Evolutionary conservation across 2,888 invertebrate species (phyloP), one percentile per base, ranked within the genome.

Genomic region (Cenopis cana): DNA sequence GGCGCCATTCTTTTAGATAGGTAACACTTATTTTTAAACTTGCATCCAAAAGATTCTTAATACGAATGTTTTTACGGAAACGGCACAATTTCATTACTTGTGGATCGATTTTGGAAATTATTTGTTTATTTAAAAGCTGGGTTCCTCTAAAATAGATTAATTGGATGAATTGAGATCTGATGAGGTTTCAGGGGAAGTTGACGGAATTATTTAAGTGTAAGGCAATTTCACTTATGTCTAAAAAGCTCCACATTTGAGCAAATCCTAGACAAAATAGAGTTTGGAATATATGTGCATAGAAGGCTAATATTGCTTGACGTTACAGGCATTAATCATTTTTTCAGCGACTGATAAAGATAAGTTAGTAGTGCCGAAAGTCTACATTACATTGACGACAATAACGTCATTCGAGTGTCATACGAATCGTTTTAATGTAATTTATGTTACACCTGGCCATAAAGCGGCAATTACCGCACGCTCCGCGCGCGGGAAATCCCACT

Each of bases 361-460:
- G 52, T 50, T 41, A 6, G n/a, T 50, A 54, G 64, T 72, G 57
- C 52, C 62, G 4, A 38, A 36, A 62, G 24, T 72, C 33, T 66
- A 61, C 50, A 68, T 73, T 75, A 69, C 75, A 79, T 79, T 78
- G 77, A 85, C 86, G 87, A 85, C 88, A 84, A 87, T 77, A 76
- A 83, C 59, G 86, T 88, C 85, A 85, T 82, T 81, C 81, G 81
- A 84, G 88, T 89, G 88, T 90, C 87, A 89, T 90, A 87, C 82
- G 78, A 81, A 78, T 84, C 69, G 60, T 73, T 75, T 66, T 74
- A 64, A 64, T 52, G 64, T 59, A 79, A 78, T 79, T 78, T 75
- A n/a, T n/a, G n/a, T n/a, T n/a, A n/a, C n/a, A n/a, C n/a, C n/a
- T n/a, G n/a, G n/a, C n/a, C n/a, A n/a, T n/a, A n/a, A n/a, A n/a